These are phyloP conservation scores for Onychostoma macrolepis DNA, from an alignment of 2,113 vertebrate genomes.

Conservation along the genomic window DNA sequence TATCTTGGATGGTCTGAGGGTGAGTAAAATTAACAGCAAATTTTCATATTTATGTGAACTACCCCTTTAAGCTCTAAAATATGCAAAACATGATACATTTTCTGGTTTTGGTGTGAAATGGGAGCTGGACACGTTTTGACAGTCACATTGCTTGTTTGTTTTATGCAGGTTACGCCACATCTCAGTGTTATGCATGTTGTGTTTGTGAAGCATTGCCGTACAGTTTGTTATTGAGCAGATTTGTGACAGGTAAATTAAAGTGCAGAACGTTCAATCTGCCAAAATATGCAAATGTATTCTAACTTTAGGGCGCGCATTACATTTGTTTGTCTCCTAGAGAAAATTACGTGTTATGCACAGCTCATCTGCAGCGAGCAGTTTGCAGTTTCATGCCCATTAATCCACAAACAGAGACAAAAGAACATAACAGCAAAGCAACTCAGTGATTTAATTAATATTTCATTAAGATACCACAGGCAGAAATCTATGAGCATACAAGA, in stretches of 20 bases:
- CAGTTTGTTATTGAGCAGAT: conserved; percentile 15
- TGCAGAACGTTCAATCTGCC: neutral
- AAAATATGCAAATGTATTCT: conserved; percentile 35
- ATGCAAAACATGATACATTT: neutral
- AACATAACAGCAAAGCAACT: neutral
- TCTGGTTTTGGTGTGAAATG: neutral
- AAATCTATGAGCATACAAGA: neutral
- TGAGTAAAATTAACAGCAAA: neutral
- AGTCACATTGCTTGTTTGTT: neutral
- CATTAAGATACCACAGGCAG: neutral
- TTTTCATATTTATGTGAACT: neutral
- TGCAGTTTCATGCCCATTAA: conserved; percentile 21
- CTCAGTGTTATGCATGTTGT: neutral
- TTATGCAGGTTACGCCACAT: neutral
- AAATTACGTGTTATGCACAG: neutral
- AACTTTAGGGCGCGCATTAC: conserved; percentile 3
- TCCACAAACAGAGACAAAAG: conserved; percentile 8
- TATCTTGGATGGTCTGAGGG: neutral
- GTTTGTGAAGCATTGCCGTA: neutral
- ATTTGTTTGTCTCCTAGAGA: conserved; percentile 30
- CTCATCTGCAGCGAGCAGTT: neutral
- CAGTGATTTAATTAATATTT: conserved; percentile 31
- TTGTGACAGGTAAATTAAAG: conserved; percentile 39
- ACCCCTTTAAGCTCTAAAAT: no score
- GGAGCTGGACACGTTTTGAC: neutral